Base-by-base conservation (phyloP, 1,140 invertebrate species). In the Trachymyrmex septentrionalis region DNA sequence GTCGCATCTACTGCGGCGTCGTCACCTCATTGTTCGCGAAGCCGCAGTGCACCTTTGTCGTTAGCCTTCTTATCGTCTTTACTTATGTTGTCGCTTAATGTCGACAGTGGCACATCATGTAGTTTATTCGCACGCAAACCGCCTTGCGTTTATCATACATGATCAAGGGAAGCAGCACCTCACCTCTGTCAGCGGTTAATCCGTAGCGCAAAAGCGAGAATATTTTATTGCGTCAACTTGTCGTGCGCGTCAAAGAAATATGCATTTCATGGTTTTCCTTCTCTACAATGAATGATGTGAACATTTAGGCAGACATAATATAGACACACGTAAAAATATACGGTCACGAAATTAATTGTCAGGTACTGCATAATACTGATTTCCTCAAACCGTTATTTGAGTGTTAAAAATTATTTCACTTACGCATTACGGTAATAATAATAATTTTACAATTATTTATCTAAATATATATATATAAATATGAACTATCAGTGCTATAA, bases 11-110 rank as follows among this genome's bases (percentile, higher is more conserved):
- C 50, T 27, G 72, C 66, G 59, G 6, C 63, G 30, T 72, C 57
- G 75, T 48, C 76, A 38, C 30, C 48, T 87, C 81, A 82, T 89
- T 90, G 86, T 90, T 89, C 78, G 80, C 73, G 59, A 48, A 34
- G 34, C 61, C 24, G n/a, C 64, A 53, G 82, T 86, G 86, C 71
- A 30, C 61, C 76, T 87, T 84, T 55, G 55, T 81, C 80, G 88
- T 71, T 55, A 82, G 55, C 73, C 59, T 57, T 75, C 67, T 82
- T 90, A 76, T 66, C 50, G 59, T 69, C 61, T 66, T 24, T 27
- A 38, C 76, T 24, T 48, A 57, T 86, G 88, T 75, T 63, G 53
- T 48, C 57, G 44, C 34, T 82, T 77, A 87, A 82, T 57, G 73
- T 76, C 86, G 71, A 72, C 77, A 59, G 24, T 73, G n/a, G 16